Base-by-base conservation (phyloP, 2,888 invertebrate species). In the Oscheius myriophilus region DNA sequence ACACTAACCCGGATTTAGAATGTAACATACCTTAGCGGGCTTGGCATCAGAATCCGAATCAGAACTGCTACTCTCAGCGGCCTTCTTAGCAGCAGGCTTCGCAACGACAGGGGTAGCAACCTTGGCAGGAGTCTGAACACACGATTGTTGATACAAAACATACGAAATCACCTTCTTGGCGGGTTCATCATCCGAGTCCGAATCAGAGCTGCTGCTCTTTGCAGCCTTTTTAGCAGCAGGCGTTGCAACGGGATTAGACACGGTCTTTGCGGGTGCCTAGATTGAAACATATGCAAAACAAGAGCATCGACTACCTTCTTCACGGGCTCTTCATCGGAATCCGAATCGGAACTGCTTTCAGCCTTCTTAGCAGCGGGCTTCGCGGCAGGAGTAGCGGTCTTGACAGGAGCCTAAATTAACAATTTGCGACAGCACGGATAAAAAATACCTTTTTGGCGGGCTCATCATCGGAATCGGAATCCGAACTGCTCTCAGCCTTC, bases 141-240 rank as follows among this genome's bases (percentile, higher is more conserved):
- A 41, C 2, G n/a, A n/a, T 7, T 41, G 18, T n/a, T 16, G 4
- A 18, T 41, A 18, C 9, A 3, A 33, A 33, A 33, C 33, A 6
- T 3, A 9, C 3, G 33, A 33, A 57, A 12, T 3, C 14, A 57
- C 52, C 12, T 54, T 54, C 53, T 54, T 54, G 26, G 39, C 53
- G 14, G 53, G 53, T 18, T 70, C 72, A 39, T 72, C 71, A 1
- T 70, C 70, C 1, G 75, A 75, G 57, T 75, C 75, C 14, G 72
- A 72, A 45, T 67, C 67, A 2, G 73, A 61, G 42, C 54, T 55
- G 3, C 69, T 69, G 16, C 76, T 76, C 0, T 70, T 72, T 1
- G 76, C 70, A 39, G 70, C 33, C 49, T 71, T 73, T 33, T 79
- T 79, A 4, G 73, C 57, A 33, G 59, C 55, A 12, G 80, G 75